Conservation (phyloP, 2,888 invertebrate species). For the Caenorhabditis uteleia region DNA sequence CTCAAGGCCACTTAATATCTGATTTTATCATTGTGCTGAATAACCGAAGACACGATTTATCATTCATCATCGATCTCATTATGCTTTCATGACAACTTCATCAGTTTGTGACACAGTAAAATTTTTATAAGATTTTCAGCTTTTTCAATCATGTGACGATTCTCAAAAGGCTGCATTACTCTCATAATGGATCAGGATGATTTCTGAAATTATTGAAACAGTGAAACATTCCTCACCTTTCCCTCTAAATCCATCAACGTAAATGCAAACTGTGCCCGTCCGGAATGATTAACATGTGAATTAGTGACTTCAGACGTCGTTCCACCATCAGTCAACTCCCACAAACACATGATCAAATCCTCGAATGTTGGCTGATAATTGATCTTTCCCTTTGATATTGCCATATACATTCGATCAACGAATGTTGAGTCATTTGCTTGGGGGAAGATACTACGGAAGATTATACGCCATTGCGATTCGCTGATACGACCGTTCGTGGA, state of each 20-base stretch:
- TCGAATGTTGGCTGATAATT: constrained; percentile 56
- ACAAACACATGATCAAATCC: constrained; percentile 58
- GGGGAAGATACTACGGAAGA: constrained; percentile 61
- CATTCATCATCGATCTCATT: too few species aligned
- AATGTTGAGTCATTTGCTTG: constrained; percentile 58
- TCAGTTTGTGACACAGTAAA: too few species aligned
- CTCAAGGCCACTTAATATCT: too few species aligned
- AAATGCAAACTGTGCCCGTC: constrained; percentile 58
- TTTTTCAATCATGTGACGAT: too few species aligned
- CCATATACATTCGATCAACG: constrained; percentile 57
- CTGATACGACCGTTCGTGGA: constrained; percentile 63
- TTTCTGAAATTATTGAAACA: too few species aligned
- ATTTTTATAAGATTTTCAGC: too few species aligned
- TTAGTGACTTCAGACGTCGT: constrained; percentile 29
- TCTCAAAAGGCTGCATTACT: too few species aligned
- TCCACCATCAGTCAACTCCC: constrained; percentile 50
- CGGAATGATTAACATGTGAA: constrained; percentile 45
- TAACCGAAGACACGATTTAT: too few species aligned
- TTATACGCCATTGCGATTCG: constrained; percentile 54
- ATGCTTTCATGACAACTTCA: too few species aligned
- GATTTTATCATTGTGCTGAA: too few species aligned
- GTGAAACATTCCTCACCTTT: too few species aligned
- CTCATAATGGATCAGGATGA: too few species aligned
- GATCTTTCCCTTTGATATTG: constrained; percentile 52
- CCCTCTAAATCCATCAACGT: constrained; percentile 55